Percentiles rank a stretch among this genome's conserved stretches.
Evolutionary conservation across 2,113 vertebrate genomes (phyloP).

Genomic region (Seriola rivoliana): DNA sequence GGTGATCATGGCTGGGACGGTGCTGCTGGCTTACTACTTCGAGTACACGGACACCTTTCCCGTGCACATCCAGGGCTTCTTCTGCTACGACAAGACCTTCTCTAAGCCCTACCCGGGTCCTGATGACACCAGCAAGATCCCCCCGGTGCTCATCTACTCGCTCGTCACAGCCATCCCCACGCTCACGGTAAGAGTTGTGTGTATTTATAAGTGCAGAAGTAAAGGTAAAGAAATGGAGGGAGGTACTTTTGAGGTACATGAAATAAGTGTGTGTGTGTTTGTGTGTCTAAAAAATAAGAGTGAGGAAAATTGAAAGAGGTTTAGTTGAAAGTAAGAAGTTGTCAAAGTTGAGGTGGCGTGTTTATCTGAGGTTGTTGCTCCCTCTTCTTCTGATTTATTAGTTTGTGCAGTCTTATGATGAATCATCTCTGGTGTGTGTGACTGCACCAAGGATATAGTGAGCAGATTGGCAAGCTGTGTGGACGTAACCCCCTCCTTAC

Average conservation of each 20-base stretch:
- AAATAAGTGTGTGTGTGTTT: neutral
- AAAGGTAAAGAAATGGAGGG: neutral
- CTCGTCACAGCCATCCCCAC: slow-evolving; percentile 90
- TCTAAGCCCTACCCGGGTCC: slow-evolving; percentile 93
- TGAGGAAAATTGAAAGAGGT: neutral
- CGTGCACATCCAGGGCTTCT: slow-evolving; percentile 92
- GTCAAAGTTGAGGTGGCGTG: slow-evolving; percentile 23
- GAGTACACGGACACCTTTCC: slow-evolving; percentile 95
- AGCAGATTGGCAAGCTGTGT: slow-evolving; percentile 74
- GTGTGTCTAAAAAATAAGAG: neutral
- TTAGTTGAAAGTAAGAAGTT: neutral
- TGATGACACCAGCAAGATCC: slow-evolving; percentile 88
- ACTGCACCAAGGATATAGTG: slow-evolving; percentile 30
- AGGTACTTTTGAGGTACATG: neutral
- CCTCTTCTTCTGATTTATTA: slow-evolving; percentile 14
- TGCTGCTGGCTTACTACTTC: slow-evolving; percentile 93
- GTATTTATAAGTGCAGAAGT: slow-evolving; percentile 9
- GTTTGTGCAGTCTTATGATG: slow-evolving; percentile 22
- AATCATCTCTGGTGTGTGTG: slow-evolving; percentile 33
- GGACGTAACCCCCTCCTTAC: slow-evolving; percentile 42
- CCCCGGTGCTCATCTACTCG: slow-evolving; percentile 89
- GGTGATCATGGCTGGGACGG: slow-evolving; percentile 91
- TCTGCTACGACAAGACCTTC: slow-evolving; percentile 91
- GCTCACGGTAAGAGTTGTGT: slow-evolving; percentile 84
- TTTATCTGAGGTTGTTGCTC: neutral